Evolutionary conservation across 2,797 vertebrate genomes (phyloP), one percentile per base, ranked within the genome.

Genomic region (Tenualosa ilisha): DNA sequence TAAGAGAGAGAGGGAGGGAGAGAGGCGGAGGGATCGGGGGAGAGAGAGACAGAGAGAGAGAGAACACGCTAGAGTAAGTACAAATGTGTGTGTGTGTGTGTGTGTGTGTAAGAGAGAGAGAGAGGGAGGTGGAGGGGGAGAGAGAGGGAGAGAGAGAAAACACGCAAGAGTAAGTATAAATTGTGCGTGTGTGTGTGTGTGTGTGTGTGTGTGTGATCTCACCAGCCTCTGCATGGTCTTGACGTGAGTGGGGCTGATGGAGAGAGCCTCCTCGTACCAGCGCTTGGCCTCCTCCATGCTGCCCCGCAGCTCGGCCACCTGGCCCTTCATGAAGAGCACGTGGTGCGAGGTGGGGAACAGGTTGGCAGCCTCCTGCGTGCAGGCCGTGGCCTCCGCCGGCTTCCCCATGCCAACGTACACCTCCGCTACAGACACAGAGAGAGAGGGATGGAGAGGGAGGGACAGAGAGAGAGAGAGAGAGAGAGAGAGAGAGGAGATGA

Each of bases 201-300:
- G 85, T 31, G 81, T 75, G 81, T 59, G 24, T 17, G 59, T 54
- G 2, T 51, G 24, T 40, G 63, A 20, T 82, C 94, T 98, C 93
- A 99, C 98, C 97, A 99, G 95, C 90, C 98, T 97, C 94, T 99
- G 98, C 98, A 99, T 99, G 93, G 97, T 99, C 94, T 97, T 99
- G 92, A 99, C 98, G 0, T 99, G 98, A 12, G 98, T 98, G 3
- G 98, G 98, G 91, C 97, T 99, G 94, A 99, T 99, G 89, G 98
- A 98, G 90, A 99, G 96, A 85, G 98, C 98, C 90, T 99, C 98
- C 88, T 99, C 98, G 82, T 99, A 99, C 97, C 98, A 99, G 86
- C 98, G 97, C 85, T 96, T 98, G 87, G 97, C 98, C 88, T 99
- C 98, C 1, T 99, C 98, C 0, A 94, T 91, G 91, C 97, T 97